Evolutionary conservation across 2,797 vertebrate species (phyloP).

Genomic region (Micropoecilia bifurca): DNA sequence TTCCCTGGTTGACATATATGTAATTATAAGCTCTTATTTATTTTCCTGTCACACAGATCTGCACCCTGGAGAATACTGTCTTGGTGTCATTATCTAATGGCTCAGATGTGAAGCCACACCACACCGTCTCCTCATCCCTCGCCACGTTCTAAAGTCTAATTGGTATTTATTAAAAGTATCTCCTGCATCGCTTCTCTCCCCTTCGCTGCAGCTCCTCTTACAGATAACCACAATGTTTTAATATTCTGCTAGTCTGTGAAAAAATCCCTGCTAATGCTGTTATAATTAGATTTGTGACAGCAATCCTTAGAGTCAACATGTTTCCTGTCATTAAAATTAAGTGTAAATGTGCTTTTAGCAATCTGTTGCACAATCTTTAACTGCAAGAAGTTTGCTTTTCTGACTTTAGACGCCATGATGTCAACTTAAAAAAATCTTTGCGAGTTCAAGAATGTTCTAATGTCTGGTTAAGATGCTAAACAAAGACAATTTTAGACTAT

Average conservation of each 20-base stretch:
- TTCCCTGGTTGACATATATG: constrained; percentile 65
- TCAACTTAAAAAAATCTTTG: background rate
- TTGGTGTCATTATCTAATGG: constrained; percentile 79
- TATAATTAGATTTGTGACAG: constrained; percentile 66
- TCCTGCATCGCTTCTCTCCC: constrained; percentile 30
- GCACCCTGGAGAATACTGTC: constrained; percentile 64
- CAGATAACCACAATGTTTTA: constrained; percentile 40
- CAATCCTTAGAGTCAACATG: constrained; percentile 51
- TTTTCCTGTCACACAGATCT: constrained; percentile 73
- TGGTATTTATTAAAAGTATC: constrained; percentile 70
- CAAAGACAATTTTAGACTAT: background rate
- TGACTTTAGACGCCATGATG: no score
- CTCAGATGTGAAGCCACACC: constrained; percentile 54
- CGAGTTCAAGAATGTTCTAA: background rate
- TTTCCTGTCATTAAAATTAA: constrained; percentile 45
- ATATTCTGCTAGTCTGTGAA: constrained; percentile 39
- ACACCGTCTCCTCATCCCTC: constrained; percentile 21
- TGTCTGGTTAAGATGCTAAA: background rate
- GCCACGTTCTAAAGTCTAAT: constrained; percentile 54
- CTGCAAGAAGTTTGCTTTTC: constrained; percentile 3
- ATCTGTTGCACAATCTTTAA: constrained; percentile 8
- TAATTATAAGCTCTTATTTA: constrained; percentile 77
- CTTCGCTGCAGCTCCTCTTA: constrained; percentile 29
- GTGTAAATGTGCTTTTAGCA: constrained; percentile 42
- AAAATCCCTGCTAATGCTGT: constrained; percentile 12